Evolutionary conservation across 2,888 invertebrate genomes (phyloP), one percentile per base, ranked within the genome.

Genomic region (Orchesella flavescens): DNA sequence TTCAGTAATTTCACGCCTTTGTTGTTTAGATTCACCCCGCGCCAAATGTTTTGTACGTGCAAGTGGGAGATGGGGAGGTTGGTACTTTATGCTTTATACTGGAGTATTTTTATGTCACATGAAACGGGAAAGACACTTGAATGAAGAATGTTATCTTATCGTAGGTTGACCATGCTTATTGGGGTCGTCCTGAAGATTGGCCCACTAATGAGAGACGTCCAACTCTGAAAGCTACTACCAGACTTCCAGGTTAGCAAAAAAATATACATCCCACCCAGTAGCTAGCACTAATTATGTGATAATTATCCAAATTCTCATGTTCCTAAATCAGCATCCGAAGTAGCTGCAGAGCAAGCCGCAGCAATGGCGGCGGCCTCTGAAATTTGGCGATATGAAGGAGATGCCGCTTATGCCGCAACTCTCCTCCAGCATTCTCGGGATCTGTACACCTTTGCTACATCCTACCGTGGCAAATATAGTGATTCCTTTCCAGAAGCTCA

Each of bases 161-260:
- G 17, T 1, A 57, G 21, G 85, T 84, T 5, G 90, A 90, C 82
- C 90, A 90, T 87, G 89, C 89, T 1, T 93, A 91, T 93, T 87
- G 93, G 93, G 93, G 93, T 1, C 90, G 93, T 69, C 93, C 93
- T 3, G 93, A 93, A 89, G 92, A 93, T 82, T 87, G 85, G 85
- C 49, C 83, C n/a, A 49, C 53, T 17, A 71, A 43, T 46, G 75
- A 68, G 19, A 34, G 68, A 4, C 61, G 86, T 15, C 86, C 86
- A 65, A 83, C 79, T 1, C 24, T 86, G 7, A 49, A 59, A 61
- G 80, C 81, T 0, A 85, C 80, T 12, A 83, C 85, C 24, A 9
- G 43, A 12, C 49, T 46, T n/a, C 80, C 81, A 23, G 79, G 84
- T 61, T 34, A 34, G 34, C 7, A 34, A 34, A 34, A 34, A 34